Base-by-base conservation (phyloP, 2,113 vertebrate genomes). In the Heterocephalus glaber region DNA sequence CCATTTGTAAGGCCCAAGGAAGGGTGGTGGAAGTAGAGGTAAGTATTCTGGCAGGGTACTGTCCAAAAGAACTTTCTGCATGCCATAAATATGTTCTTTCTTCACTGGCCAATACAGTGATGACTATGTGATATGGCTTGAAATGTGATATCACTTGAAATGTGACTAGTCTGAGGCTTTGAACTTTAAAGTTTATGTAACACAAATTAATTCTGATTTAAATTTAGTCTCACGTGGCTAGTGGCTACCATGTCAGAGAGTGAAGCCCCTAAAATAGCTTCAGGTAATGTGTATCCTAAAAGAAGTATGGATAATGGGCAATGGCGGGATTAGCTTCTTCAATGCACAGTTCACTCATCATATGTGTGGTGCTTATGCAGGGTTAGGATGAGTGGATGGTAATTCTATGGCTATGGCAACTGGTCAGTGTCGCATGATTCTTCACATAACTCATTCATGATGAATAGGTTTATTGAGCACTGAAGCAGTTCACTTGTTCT, bases 151-250 rank as follows among this genome's bases (percentile, higher is more conserved):
- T n/a, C 49, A 22, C 7, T 74, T 89, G 22, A 83, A 60, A 79
- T 84, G n/a, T 60, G 68, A 19, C 14, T 80, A 38, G 20, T 44
- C 24, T 33, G 5, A 92, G 17, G 2, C 19, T 38, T 13, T 26
- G 26, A n/a, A 49, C 54, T 94, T 90, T 56, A n/a, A 22, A 54
- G 87, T 88, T 74, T 87, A 83, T n/a, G 54, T 79, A 74, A 47
- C 74, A 61, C 24, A 20, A 83, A 65, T 76, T 87, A 87, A 93
- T 92, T 70, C 26, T n/a, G 90, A 35, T 66, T 92, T 86, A 56
- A 94, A 58, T 33, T 33, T 65, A 79, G 24, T 4, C 4, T 9
- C 7, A 22, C 17, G 12, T 87, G 52, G 3, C 13, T 61, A 74
- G 26, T 76, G 84, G 28, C 60, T 58, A 79, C 17, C 3, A 44